Conservation (phyloP, 2,888 invertebrate genomes). For the Conistra vaccinii region DNA sequence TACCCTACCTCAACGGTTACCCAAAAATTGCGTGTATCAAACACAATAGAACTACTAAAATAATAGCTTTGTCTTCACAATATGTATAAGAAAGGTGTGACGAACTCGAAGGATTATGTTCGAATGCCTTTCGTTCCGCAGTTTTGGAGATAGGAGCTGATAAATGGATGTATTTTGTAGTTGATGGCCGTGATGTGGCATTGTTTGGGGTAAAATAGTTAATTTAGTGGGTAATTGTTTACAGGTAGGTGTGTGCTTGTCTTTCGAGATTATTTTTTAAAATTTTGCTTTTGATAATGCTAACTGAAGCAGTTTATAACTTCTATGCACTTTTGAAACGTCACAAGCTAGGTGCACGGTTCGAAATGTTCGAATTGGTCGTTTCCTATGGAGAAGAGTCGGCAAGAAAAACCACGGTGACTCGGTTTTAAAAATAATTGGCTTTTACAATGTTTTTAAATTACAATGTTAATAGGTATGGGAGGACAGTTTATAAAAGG, state of each 20-base stretch:
- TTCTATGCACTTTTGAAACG: background rate
- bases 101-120: constrained; percentile 44
- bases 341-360: background rate
- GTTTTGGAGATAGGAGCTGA: constrained; percentile 37
- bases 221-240: constrained; percentile 22
- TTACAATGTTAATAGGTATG: background rate
- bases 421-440: background rate
- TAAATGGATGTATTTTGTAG: constrained; percentile 49
- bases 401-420: background rate
- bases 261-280: too few relatives aligned
- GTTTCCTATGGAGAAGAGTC: background rate
- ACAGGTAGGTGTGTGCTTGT: background rate
- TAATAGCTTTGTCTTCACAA: constrained; percentile 37
- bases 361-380: background rate
- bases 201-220: constrained; percentile 35
- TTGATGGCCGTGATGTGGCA: constrained; percentile 49
- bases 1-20: constrained; percentile 18
- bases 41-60: constrained; percentile 41
- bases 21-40: constrained; percentile 44
- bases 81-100: constrained; percentile 49
- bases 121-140: constrained; percentile 48
- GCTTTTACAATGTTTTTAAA: background rate
- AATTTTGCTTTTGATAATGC: background rate
- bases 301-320: background rate
- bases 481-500: too few relatives aligned